phyloP scores from a whole-genome alignment of 2,113 vertebrate species.

The Antidorcas marsupialis region DNA sequence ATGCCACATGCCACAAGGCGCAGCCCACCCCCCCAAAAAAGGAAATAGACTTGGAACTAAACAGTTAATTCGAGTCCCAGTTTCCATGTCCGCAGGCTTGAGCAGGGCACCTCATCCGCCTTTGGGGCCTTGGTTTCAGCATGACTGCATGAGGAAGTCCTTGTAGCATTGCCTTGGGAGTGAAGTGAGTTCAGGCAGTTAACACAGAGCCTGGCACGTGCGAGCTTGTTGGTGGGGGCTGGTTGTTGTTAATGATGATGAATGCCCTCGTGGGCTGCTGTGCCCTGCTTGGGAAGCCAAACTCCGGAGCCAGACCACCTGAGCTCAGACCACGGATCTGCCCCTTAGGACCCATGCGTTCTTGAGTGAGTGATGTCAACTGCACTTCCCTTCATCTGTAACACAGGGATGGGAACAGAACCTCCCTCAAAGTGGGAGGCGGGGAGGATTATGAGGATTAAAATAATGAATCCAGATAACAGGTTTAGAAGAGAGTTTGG shows the following conservation, averaged over 20 bases:
- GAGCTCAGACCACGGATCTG: not conserved
- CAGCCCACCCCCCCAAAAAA: fast-evolving
- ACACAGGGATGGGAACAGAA: fast-evolving
- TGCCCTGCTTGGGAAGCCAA: not conserved
- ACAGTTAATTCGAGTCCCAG: not conserved
- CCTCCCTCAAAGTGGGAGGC: not conserved
- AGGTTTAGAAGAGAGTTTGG: not conserved
- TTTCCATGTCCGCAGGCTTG: not conserved
- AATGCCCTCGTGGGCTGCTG: fast-evolving
- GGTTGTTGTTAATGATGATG: fast-evolving
- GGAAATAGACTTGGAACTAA: not conserved
- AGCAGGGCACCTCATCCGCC: not conserved
- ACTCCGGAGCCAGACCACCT: not conserved
- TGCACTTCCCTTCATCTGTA: not conserved
- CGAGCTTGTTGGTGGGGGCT: not conserved
- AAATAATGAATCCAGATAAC: not conserved
- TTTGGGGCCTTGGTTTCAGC: not conserved
- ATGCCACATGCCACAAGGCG: not conserved
- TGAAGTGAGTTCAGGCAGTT: not conserved
- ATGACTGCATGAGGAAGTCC: not conserved
- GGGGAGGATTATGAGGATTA: not conserved
- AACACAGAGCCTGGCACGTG: not conserved
- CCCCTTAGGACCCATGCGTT: not conserved
- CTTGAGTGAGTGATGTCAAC: not conserved
- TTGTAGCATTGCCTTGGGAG: fast-evolving